Base-by-base conservation (phyloP, 2,797 vertebrate genomes). In the Tokudaia tokunoshimensis region DNA sequence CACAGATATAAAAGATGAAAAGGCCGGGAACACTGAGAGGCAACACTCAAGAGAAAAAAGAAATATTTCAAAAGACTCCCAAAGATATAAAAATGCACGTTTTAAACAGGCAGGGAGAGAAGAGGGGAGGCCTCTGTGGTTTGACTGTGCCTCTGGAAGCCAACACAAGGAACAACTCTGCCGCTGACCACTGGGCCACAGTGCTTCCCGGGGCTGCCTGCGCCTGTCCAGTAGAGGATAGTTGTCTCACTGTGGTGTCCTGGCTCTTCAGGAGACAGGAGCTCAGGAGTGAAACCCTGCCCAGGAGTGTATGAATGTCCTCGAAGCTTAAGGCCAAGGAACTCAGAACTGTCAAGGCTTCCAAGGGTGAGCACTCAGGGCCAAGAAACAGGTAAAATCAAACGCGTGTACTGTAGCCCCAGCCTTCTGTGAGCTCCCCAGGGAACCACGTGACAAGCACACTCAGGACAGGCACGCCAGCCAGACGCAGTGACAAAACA, bases 211-310 rank as follows among this genome's bases (percentile, higher is more conserved):
- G 19, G 41, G 12, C 61, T 22, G 44, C 47, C 5, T 47, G n/a
- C 12, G 26, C 82, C 1, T 1, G 44, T 1, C 11, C 6, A 4
- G 6, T 12, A 22, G 2, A 1, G 6, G 3, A 29, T 2, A 4
- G 20, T 4, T 20, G 52, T 22, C 65, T 15, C 0, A 6, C 17
- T 15, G 65, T 3, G 11, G 20, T 0, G 29, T 0, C 19, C 37
- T 44, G 34, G 31, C 47, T 67, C 59, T 63, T 50, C 34, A 52
- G 29, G 11, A 3, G 3, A 34, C 24, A 50, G 24, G 20, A 52
- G 50, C 13, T 26, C 20, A 34, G 37, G 7, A 17, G 1, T 4
- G 72, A 94, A 57, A 17, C 44, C 63, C 24, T 14, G 65, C 82
- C 63, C 11, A 74, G 70, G 44, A 67, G 8, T 37, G 0, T 5